Evolutionary conservation across 2,888 invertebrate genomes (phyloP).

Genomic region (Mesorhabditis spiculigera): DNA sequence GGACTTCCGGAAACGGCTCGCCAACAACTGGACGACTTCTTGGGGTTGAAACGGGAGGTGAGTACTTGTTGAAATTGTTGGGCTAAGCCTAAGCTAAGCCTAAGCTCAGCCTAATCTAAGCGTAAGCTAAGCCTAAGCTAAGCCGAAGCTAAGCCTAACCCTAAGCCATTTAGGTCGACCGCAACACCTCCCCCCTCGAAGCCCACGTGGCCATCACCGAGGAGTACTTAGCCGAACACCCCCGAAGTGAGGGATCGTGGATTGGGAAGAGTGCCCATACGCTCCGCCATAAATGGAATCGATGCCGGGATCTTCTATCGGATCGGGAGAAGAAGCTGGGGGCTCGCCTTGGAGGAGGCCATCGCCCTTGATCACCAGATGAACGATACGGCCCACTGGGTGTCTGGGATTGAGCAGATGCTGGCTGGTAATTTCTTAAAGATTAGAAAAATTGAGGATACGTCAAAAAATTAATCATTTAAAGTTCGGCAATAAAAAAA

Average conservation of each 20-base stretch:
- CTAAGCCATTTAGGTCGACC: conserved; percentile 66
- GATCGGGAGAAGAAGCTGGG: conserved; percentile 76
- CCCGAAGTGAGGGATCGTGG: conserved; percentile 15
- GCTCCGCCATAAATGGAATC: neutral
- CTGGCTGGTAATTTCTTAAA: conserved; percentile 65
- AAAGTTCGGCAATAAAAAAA: conserved; percentile 7
- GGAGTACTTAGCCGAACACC: conserved; percentile 74
- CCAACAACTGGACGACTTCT: conserved; percentile 92
- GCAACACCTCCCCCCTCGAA: conserved; percentile 84
- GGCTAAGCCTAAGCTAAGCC: neutral
- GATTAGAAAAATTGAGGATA: too few relatives aligned
- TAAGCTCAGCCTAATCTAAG: neutral
- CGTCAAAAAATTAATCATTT: too few relatives aligned
- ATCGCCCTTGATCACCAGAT: conserved; percentile 89
- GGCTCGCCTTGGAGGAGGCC: conserved; percentile 93
- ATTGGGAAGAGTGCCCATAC: conserved; percentile 25
- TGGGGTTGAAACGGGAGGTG: conserved; percentile 67
- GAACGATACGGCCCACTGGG: conserved; percentile 91
- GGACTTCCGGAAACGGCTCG: conserved; percentile 95
- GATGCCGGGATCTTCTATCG: conserved; percentile 28
- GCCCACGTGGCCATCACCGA: conserved; percentile 83
- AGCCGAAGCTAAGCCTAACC: neutral
- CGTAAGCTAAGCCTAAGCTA: neutral
- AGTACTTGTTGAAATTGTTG: neutral
- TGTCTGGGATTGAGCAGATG: conserved; percentile 88